A percentile compares a stretch with the other conserved stretches of the same genome.
Evolutionary conservation across 2,113 vertebrate genomes (phyloP).

Genomic region (Cyphomyrus discorhynchus): DNA sequence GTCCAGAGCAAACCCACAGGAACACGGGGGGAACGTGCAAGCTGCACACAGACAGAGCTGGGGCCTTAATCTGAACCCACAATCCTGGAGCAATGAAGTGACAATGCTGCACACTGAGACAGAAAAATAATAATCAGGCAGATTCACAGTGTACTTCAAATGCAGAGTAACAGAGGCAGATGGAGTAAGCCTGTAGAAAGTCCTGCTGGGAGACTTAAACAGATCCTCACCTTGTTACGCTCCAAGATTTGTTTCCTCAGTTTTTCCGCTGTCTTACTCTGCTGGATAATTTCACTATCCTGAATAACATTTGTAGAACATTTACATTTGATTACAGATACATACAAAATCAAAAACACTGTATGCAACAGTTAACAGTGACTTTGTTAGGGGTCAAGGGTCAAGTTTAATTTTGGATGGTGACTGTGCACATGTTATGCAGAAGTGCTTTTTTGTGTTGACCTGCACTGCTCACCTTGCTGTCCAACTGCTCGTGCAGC

Average conservation of each 20-base stretch:
- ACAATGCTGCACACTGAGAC: not conserved
- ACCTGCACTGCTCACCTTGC: conserved; percentile 67
- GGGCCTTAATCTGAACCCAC: not conserved
- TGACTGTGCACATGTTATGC: not conserved
- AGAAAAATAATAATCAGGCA: not conserved
- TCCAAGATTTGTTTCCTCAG: conserved; percentile 85
- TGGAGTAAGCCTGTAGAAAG: not conserved
- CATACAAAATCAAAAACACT: not conserved
- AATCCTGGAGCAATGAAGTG: not conserved
- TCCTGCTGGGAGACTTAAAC: not conserved
- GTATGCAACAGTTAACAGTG: not conserved
- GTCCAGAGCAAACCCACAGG: not conserved
- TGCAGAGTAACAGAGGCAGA: not conserved
- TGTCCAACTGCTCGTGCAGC: conserved; percentile 87
- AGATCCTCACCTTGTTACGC: conserved; percentile 74
- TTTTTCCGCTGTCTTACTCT: conserved; percentile 81
- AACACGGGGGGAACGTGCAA: not conserved
- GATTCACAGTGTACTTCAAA: not conserved
- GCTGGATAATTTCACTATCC: conserved; percentile 87
- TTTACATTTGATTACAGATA: not conserved
- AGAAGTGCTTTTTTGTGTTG: not conserved
- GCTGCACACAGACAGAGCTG: not conserved
- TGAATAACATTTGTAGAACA: conserved; percentile 30
- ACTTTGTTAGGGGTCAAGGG: not conserved
- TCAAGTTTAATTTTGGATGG: not conserved